Base-by-base conservation (phyloP, 2,888 invertebrate species). In the Ceraclea dissimilis region DNA sequence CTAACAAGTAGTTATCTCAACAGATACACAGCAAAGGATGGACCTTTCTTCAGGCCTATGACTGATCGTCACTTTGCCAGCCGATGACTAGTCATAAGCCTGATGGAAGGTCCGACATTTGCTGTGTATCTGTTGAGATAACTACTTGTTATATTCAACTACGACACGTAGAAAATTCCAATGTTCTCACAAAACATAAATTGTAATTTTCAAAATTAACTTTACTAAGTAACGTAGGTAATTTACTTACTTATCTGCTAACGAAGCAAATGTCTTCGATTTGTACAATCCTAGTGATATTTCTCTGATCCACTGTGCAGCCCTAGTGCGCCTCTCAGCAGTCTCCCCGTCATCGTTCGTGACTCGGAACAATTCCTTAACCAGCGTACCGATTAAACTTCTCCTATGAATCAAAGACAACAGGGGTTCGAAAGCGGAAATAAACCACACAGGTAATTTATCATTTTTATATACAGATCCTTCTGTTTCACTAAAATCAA, bases 251-350 rank as follows among this genome's bases (percentile, higher is more conserved):
- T 31, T 26, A 13, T 43, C 19, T 10, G 52, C 19, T n/a, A 59
- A 17, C 33, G 44, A n/a, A 44, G 65, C 61, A 63, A 73, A 73
- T 8, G 69, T 62, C 61, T 72, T 71, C 1, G 73, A 69, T 66
- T 73, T 79, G 48, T 70, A 64, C 21, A 73, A 67, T 59, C 77
- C 73, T 54, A 68, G 67, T 47, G 75, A 68, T 62, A 81, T 76
- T 63, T 78, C 71, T 51, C 72, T 73, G 18, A 79, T 67, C 82
- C 82, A 82, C 22, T 79, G 66, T n/a, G 80, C 74, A 61, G 79
- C 76, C 18, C 78, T 66, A 8, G 68, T 64, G 43, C 71, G 67
- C 65, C 67, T 76, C 17, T 68, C 64, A 8, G 63, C 60, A 21
- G 65, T 65, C 52, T 66, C 66, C 49, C 69, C 65, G 54, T 66